phyloP scores from a whole-genome alignment of 1,140 invertebrate genomes.

The Caenorhabditis remanei region DNA sequence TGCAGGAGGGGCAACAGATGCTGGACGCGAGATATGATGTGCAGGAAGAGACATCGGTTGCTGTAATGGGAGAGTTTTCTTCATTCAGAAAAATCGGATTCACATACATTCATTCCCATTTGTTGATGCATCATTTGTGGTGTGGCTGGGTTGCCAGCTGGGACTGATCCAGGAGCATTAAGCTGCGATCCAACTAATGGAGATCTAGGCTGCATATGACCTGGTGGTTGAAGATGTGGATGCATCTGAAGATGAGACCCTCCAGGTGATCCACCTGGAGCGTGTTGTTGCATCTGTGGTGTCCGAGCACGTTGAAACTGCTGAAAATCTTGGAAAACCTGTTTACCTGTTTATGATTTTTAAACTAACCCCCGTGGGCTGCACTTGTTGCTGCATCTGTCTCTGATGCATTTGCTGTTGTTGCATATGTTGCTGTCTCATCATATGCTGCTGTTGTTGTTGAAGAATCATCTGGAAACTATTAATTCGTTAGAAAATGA shows the following conservation, averaged over 20 bases:
- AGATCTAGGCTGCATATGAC: constrained; percentile 11
- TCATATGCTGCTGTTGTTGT: constrained; percentile 12
- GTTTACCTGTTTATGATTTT: neutral
- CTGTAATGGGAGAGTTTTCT: constrained; percentile 3
- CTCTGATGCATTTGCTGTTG: constrained; percentile 31
- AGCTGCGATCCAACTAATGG: neutral
- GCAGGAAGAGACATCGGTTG: constrained; percentile 35
- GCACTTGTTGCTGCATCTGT: constrained; percentile 13
- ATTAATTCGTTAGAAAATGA: neutral
- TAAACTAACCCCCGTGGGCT: neutral
- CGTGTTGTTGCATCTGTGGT: constrained; percentile 35
- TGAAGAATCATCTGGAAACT: constrained; percentile 33
- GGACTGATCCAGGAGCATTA: neutral
- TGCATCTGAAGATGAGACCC: constrained; percentile 40
- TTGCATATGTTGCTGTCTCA: constrained; percentile 26
- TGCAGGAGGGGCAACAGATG: constrained; percentile 1
- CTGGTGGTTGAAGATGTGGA: constrained; percentile 30
- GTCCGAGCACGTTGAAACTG: constrained; percentile 18
- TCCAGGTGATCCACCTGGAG: neutral
- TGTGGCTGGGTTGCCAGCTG: neutral
- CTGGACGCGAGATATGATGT: neutral
- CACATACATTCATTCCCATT: constrained; percentile 35
- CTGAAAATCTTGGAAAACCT: neutral
- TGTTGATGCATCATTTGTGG: constrained; percentile 46
- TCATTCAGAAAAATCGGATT: neutral